Base-by-base conservation (phyloP, 2,797 vertebrate species). In the Mus spretus region DNA sequence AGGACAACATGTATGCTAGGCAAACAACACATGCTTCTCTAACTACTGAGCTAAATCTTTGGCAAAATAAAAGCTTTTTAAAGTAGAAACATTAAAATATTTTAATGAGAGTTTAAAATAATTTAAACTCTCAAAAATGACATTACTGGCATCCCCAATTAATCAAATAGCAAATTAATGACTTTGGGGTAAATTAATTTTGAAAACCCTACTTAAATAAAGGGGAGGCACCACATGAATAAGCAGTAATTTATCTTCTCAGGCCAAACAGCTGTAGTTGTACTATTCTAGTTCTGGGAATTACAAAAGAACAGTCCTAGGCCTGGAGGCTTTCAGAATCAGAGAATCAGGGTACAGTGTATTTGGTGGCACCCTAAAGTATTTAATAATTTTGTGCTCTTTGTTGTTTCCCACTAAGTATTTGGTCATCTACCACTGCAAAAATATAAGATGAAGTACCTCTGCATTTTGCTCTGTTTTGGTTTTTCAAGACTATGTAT, bases 61-160 rank as follows among this genome's bases (percentile, higher is more conserved):
- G 9, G 6, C 26, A n/a, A 26, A 40, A 40, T 31, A 17, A 57
- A 57, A 44, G 53, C 55, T 78, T 78, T 79, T 6, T 20, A 67
- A 67, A 80, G 34, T 40, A 37, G 24, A 63, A 57, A 95, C 5
- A 80, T 53, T 65, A 85, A 88, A 65, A 72, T 8, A 70, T 0
- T 55, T 14, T 1, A 55, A 17, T 81, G 67, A n/a, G n/a, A n/a
- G n/a, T n/a, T n/a, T n/a, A 50, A 79, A 90, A 53, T 50, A 89
- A 96, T 77, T 75, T 61, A 95, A 84, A 89, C 22, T 91, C 44
- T 81, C 75, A 94, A 89, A 85, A 92, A 6, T 79, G 75, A 89
- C 72, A 86, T 77, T n/a, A 78, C 34, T 90, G 28, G 63, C 47
- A 91, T 37, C 75, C 95, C 44, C 53, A 44, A 89, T 44, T 59